Base-by-base conservation (phyloP, 2,113 vertebrate species). In the Tetrao urogallus region DNA sequence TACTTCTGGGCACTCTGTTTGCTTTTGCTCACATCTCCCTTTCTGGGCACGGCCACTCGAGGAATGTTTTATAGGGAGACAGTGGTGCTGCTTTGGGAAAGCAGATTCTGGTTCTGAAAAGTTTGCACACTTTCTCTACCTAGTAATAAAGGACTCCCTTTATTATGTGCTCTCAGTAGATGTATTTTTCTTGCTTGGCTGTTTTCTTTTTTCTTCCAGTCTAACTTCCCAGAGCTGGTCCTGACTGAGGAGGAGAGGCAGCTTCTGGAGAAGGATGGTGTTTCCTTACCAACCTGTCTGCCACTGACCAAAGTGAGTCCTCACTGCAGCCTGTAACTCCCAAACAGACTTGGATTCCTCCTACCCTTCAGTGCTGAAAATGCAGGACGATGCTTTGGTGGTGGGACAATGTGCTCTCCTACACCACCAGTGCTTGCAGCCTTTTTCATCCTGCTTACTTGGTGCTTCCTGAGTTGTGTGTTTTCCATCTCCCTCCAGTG, bases 171-270 rank as follows among this genome's bases (percentile, higher is more conserved):
- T 87, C 67, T 79, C 25, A 85, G 28, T 0, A 3, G 25, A 6
- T 1, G 1, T 54, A 10, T 74, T 75, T 65, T 72, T 63, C 5
- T 45, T 76, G 9, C 32, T 81, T 24, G 52, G 38, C 38, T 38
- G 38, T 38, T 14, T 25, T 52, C 13, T 50, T 52, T 52, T 52
- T 52, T 70, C 63, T 90, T 94, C 13, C 92, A 98, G 98, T 97
- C 98, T 63, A 94, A 97, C 63, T 98, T 97, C 64, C 97, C 98
- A 86, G 97, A 97, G 38, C 96, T 99, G 22, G 70, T 98, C 43
- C 97, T 99, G 88, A 98, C 98, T 2, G 98, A 98, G 34, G 98
- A 99, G 74, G 99, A 99, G 95, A 98, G 96, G 72, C 97, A 97
- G 22, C 98, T 99, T 13, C 94, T 99, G 96, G 94, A 97, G 8